Conservation (phyloP, 2,797 vertebrate species). For the Aeoliscus strigatus region DNA sequence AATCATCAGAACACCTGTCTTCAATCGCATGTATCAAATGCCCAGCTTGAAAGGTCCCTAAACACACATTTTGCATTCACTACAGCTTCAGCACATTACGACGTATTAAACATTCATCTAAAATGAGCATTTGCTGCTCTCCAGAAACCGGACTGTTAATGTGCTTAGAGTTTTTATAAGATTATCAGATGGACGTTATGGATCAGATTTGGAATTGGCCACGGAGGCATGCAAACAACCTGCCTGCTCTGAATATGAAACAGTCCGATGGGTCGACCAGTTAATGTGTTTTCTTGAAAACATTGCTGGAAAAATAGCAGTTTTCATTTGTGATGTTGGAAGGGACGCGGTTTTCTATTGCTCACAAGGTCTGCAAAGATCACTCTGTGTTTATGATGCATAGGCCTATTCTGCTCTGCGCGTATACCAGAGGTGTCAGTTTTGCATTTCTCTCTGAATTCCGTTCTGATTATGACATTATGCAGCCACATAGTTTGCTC, state of each 20-base stretch:
- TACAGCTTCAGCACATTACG: slow-evolving; percentile 1
- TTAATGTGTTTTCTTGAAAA: slow-evolving; percentile 29
- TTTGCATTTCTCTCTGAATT: slow-evolving; percentile 46
- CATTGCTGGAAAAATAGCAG: slow-evolving; percentile 1
- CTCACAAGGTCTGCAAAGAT: slow-evolving; percentile 36
- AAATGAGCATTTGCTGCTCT: slow-evolving; percentile 1
- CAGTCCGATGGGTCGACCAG: slow-evolving; percentile 28
- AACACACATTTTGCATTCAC: slow-evolving; percentile 14
- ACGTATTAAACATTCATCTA: slow-evolving; percentile 7
- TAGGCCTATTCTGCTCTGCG: slow-evolving; percentile 24
- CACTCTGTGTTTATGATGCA: slow-evolving; percentile 38
- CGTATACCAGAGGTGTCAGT: slow-evolving; percentile 40
- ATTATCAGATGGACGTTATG: slow-evolving; percentile 14
- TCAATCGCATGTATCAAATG: background rate
- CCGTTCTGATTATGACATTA: slow-evolving; percentile 61
- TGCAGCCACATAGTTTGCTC: slow-evolving; percentile 42
- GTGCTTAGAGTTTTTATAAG: slow-evolving; percentile 16
- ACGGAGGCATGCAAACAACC: slow-evolving; percentile 29
- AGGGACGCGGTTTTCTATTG: slow-evolving; percentile 28
- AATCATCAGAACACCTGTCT: background rate
- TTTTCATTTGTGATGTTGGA: slow-evolving; percentile 20
- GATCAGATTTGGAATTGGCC: slow-evolving; percentile 35
- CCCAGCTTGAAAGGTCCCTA: background rate
- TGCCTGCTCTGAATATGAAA: slow-evolving; percentile 30
- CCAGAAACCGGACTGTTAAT: slow-evolving; percentile 15